Evolutionary conservation across 1,140 invertebrate genomes (phyloP).

Genomic region (Dermatophagoides farinae): DNA sequence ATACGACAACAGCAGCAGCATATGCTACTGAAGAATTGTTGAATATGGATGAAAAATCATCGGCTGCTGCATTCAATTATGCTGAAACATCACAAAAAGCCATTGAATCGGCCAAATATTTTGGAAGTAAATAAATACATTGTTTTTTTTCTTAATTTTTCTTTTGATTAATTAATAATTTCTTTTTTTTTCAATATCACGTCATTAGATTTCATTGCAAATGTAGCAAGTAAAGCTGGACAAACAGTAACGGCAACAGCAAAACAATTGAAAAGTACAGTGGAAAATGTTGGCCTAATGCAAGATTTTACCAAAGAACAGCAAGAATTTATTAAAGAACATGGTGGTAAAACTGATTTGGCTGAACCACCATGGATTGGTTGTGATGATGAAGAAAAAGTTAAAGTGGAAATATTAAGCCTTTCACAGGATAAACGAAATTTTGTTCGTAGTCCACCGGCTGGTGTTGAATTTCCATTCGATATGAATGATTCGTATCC

Average conservation of each 20-base stretch:
- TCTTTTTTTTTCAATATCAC: not conserved
- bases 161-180: not conserved
- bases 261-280: slow-evolving; percentile 80
- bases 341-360: slow-evolving; percentile 43
- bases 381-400: slow-evolving; percentile 57
- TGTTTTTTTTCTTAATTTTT: not conserved
- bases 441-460: slow-evolving; percentile 84
- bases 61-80: not conserved
- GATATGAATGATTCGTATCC: slow-evolving; percentile 76
- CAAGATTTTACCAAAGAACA: slow-evolving; percentile 83
- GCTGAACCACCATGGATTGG: slow-evolving; percentile 78
- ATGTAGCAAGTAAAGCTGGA: slow-evolving; percentile 70
- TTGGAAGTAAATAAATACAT: slow-evolving; percentile 45
- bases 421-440: slow-evolving; percentile 82
- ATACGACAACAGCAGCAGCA: too few species aligned
- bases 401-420: slow-evolving; percentile 82
- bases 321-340: slow-evolving; percentile 77
- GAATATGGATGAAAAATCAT: too few species aligned
- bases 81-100: slow-evolving; percentile 63
- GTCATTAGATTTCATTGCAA: slow-evolving; percentile 46
- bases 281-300: slow-evolving; percentile 52
- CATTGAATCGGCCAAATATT: slow-evolving; percentile 57
- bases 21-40: too few species aligned
- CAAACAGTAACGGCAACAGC: slow-evolving; percentile 50
- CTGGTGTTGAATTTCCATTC: slow-evolving; percentile 84